These are phyloP conservation scores for Phortica variegata DNA, from an alignment of 1,140 invertebrate species.

Conservation along the genomic window DNA sequence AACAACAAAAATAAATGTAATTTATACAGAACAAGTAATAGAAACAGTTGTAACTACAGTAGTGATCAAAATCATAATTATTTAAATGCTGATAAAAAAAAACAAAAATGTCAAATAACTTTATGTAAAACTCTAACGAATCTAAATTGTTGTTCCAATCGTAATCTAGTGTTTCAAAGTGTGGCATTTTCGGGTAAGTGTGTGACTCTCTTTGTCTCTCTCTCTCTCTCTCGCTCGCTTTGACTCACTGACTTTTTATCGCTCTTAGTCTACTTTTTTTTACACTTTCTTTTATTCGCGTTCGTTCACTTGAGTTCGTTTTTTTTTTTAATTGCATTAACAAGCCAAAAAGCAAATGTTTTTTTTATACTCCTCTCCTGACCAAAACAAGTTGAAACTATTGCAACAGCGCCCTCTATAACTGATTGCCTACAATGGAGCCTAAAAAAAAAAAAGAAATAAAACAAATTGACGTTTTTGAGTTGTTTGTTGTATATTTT, in stretches of 20 bases:
- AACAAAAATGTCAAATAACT: constrained; percentile 41
- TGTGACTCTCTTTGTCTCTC: constrained; percentile 12
- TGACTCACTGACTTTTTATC: constrained; percentile 2
- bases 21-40: constrained; percentile 36
- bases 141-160: constrained; percentile 57
- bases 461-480: constrained; percentile 11
- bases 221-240: not conserved
- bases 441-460: constrained; percentile 13
- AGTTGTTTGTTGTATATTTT: no score
- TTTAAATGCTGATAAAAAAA: constrained; percentile 14
- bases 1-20: constrained; percentile 22
- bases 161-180: constrained; percentile 87
- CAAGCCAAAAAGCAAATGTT: no score
- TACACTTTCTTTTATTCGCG: not conserved
- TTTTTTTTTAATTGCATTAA: not conserved
- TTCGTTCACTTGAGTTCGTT: constrained; percentile 7
- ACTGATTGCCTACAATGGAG: no score
- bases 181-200: constrained; percentile 91
- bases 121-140: constrained; percentile 51
- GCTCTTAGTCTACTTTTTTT: not conserved
- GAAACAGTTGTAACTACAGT: constrained; percentile 21
- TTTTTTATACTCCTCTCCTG: no score
- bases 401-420: no score
- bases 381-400: no score
- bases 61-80: constrained; percentile 4